phyloP scores from a whole-genome alignment of 2,888 invertebrate genomes.

The Hirtodrosophila alboralis region DNA sequence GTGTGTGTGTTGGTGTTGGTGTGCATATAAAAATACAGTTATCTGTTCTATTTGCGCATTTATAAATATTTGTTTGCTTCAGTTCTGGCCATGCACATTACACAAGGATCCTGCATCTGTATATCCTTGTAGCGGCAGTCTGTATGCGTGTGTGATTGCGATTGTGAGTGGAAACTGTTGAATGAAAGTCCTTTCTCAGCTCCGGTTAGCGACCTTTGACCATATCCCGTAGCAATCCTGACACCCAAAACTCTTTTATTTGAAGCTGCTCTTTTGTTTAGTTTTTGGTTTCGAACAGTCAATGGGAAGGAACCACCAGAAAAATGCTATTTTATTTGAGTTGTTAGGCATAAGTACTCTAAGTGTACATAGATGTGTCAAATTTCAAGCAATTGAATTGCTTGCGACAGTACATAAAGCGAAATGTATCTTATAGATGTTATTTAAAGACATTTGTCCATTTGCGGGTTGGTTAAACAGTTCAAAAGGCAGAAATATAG shows the following conservation, averaged over 20 bases:
- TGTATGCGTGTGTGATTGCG: slow-evolving; percentile 20
- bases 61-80: slow-evolving; percentile 79
- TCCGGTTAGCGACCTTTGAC: slow-evolving; percentile 70
- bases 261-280: slow-evolving; percentile 63
- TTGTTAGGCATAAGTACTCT: slow-evolving; percentile 79
- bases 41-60: slow-evolving; percentile 80
- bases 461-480: slow-evolving; percentile 3
- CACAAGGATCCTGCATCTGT: slow-evolving; percentile 34
- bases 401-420: slow-evolving; percentile 45
- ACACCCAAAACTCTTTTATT: slow-evolving; percentile 32
- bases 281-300: slow-evolving; percentile 34
- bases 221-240: slow-evolving; percentile 23
- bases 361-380: slow-evolving; percentile 65
- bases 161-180: slow-evolving; percentile 58
- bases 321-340: slow-evolving; percentile 52
- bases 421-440: slow-evolving; percentile 39
- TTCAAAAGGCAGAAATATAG: too few species aligned
- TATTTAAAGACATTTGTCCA: slow-evolving; percentile 36
- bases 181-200: slow-evolving; percentile 44
- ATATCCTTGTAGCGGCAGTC: slow-evolving; percentile 12
- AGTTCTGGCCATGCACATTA: slow-evolving; percentile 69
- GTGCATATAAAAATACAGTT: slow-evolving; percentile 78
- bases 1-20: slow-evolving; percentile 39
- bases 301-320: too few species aligned
- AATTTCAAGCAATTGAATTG: slow-evolving; percentile 70